Base-by-base conservation (phyloP, 2,113 vertebrate species). In the Syngnathus typhle region DNA sequence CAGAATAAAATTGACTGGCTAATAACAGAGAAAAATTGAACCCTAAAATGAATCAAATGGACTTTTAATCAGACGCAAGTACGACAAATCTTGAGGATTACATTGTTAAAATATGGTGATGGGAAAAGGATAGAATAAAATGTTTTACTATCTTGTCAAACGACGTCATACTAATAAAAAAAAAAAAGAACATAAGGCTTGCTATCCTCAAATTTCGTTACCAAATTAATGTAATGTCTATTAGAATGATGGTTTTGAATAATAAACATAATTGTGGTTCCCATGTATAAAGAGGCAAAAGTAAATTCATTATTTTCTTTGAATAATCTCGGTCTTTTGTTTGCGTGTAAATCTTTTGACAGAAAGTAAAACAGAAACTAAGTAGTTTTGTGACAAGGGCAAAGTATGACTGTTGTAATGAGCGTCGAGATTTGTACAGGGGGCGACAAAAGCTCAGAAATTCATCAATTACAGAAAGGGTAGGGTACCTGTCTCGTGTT, bases 371-470 rank as follows among this genome's bases (percentile, higher is more conserved):
- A 43, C 38, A 16, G 2, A 21, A 56, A 56, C 1, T 5, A 5
- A 12, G 18, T 55, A 9, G 5, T 12, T 23, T 54, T 4, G 1
- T 27, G 11, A 21, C 9, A 10, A 32, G 27, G 27, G 11, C 12
- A 56, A 56, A 12, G 23, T 56, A 32, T 15, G 23, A 56, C 27
- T 32, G 52, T 18, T 62, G 60, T 62, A 27, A 62, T 4, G 19
- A 11, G 4, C n/a, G 10, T 21, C 11, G 44, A 23, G 15, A 46
- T 18, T 61, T 72, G 69, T 59, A 32, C 65, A 85, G 86, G 71
- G 71, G 82, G 82, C 64, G 21, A 69, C 77, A 73, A 0, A 80
- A 23, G 46, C 62, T 64, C 55, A 82, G 60, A 68, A 23, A 69
- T 32, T 32, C 52, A 55, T 23, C 23, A 5, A 7, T 7, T 32